phyloP scores from a whole-genome alignment of 37 sponge, comb jelly and placozoan genomes.

The Chondrilla cf. caribensis region DNA sequence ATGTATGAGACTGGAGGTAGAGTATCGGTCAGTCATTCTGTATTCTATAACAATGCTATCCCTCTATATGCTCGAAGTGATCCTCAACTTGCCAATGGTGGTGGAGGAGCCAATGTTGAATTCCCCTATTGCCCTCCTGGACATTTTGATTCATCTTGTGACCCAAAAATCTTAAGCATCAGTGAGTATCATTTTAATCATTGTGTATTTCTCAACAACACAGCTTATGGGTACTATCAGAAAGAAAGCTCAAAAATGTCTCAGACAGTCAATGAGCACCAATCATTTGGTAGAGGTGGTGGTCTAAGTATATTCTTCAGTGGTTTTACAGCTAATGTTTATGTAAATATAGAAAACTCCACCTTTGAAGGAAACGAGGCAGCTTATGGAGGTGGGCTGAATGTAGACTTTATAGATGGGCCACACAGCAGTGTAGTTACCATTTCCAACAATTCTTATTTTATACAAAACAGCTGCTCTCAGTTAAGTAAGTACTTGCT shows the following conservation, averaged over 20 bases:
- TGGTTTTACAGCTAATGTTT: neutral
- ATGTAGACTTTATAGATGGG: too few species aligned
- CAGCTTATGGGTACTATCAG: neutral
- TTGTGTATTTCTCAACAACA: neutral
- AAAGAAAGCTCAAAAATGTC: neutral
- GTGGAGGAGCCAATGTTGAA: constrained; percentile 2
- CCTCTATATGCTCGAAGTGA: neutral
- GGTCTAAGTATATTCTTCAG: constrained; percentile 6
- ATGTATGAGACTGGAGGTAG: constrained; percentile 11
- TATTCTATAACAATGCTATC: constrained; percentile 7
- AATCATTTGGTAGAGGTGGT: constrained; percentile 30
- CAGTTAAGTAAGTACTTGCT: neutral
- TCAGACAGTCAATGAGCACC: neutral
- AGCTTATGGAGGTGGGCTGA: neutral
- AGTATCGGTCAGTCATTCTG: neutral
- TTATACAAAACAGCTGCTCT: too few species aligned
- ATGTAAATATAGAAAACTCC: neutral
- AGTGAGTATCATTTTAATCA: neutral
- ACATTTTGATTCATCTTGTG: neutral
- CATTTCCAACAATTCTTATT: too few species aligned
- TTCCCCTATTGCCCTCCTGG: constrained; percentile 15
- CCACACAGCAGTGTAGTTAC: too few species aligned
- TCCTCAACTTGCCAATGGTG: neutral
- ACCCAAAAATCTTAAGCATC: neutral
- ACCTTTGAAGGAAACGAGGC: neutral